These are phyloP conservation scores for Umimayanthus chanpuru DNA, from an alignment of 92 coral and sea anemone genomes.

Conservation along the genomic window DNA sequence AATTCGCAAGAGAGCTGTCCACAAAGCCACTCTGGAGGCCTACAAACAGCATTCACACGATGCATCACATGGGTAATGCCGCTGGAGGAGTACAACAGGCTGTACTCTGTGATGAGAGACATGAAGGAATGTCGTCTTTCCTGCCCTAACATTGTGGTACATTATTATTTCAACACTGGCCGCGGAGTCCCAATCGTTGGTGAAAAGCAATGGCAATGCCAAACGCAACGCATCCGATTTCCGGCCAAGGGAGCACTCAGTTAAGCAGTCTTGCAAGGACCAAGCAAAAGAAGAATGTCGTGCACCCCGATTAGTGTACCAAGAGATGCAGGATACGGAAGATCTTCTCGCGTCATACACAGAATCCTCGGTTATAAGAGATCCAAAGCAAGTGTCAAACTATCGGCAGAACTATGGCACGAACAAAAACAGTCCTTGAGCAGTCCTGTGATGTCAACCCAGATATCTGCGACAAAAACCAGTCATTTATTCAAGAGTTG, in stretches of 20 bases:
- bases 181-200: slow-evolving; percentile 50
- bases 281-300: slow-evolving; percentile 27
- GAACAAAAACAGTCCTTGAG: slow-evolving; percentile 43
- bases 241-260: slow-evolving; percentile 43
- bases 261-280: slow-evolving; percentile 41
- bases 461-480: slow-evolving; percentile 47
- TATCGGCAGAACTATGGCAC: slow-evolving; percentile 52
- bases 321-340: slow-evolving; percentile 42
- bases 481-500: slow-evolving; percentile 54
- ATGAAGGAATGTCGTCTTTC: slow-evolving; percentile 14
- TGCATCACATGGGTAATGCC: slow-evolving; percentile 54
- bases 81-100: slow-evolving; percentile 41
- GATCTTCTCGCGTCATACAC: slow-evolving; percentile 37
- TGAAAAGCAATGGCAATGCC: slow-evolving; percentile 49
- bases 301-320: slow-evolving; percentile 51
- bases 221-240: slow-evolving; percentile 18
- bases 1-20: slow-evolving; percentile 44
- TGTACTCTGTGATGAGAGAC: slow-evolving; percentile 31
- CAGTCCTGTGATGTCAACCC: slow-evolving; percentile 36
- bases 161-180: slow-evolving; percentile 54
- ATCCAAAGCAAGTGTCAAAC: slow-evolving; percentile 47
- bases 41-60: slow-evolving; percentile 49
- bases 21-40: slow-evolving; percentile 44
- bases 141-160: slow-evolving; percentile 31
- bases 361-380: slow-evolving; percentile 42